Evolutionary conservation across 2,888 invertebrate species (phyloP).

Genomic region (Dione vanillae): DNA sequence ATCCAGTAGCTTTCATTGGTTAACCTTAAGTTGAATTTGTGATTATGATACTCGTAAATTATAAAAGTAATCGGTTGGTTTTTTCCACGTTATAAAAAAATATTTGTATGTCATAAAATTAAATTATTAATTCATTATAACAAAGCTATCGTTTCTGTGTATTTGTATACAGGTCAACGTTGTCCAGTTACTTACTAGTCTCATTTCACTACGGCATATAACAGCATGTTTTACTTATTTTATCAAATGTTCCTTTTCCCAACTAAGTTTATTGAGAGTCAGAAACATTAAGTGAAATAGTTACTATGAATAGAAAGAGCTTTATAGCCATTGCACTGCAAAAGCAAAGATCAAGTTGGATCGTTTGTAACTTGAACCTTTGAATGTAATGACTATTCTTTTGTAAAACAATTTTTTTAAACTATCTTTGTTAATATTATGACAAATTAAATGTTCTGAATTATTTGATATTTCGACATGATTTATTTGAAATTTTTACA

Average conservation of each 20-base stretch:
- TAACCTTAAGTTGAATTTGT: background rate
- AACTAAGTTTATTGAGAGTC: slow-evolving; percentile 16
- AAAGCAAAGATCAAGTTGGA: slow-evolving; percentile 33
- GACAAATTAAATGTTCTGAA: background rate
- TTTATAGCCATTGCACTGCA: slow-evolving; percentile 24
- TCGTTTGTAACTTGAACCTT: slow-evolving; percentile 31
- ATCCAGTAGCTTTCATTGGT: slow-evolving; percentile 8
- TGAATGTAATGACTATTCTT: slow-evolving; percentile 31
- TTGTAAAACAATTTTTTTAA: slow-evolving; percentile 23
- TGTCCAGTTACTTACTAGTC: background rate
- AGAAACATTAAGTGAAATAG: slow-evolving; percentile 23
- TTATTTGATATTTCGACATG: rapidly evolving
- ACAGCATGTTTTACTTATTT: slow-evolving; percentile 7
- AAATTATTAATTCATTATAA: no score
- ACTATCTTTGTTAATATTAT: background rate
- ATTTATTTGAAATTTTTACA: no score
- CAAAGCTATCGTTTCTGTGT: no score
- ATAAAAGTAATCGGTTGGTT: background rate
- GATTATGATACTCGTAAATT: background rate
- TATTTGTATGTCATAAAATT: no score
- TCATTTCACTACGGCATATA: background rate
- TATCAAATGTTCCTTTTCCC: slow-evolving; percentile 3
- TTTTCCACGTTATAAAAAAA: no score
- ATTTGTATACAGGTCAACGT: background rate
- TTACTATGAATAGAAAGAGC: slow-evolving; percentile 26